Conservation (phyloP, 2,888 invertebrate genomes). For the Agrotis ipsilon region DNA sequence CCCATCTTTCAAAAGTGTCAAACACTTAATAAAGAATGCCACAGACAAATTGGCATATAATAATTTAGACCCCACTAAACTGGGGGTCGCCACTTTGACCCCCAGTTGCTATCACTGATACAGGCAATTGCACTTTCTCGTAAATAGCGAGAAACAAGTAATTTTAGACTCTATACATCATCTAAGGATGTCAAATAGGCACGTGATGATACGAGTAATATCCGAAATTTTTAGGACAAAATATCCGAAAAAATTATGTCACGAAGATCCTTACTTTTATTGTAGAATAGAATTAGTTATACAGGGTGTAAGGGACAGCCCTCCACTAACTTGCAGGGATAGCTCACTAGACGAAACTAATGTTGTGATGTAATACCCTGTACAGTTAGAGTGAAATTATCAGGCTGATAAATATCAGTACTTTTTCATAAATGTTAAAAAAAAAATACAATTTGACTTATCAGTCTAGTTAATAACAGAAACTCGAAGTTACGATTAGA, state of each 20-base stretch:
- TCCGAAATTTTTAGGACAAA: not conserved
- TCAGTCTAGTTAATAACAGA: no score
- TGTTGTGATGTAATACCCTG: no score
- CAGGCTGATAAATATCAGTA: no score
- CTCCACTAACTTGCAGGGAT: no score
- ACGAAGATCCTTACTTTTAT: no score
- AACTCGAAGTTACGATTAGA: no score
- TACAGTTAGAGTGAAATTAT: no score
- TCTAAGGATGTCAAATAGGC: constrained; percentile 39
- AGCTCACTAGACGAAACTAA: no score
- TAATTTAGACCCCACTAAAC: constrained; percentile 22
- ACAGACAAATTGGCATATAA: constrained; percentile 7
- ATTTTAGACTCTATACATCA: constrained; percentile 49
- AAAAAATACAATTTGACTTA: no score
- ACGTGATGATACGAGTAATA: not conserved
- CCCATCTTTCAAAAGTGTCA: constrained; percentile 1
- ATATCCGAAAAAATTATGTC: constrained; percentile 25
- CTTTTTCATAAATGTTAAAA: no score
- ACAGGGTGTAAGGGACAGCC: no score
- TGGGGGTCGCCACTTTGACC: constrained; percentile 44
- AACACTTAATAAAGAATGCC: not conserved
- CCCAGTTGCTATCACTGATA: constrained; percentile 37
- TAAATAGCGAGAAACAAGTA: constrained; percentile 49
- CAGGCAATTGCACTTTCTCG: constrained; percentile 49
- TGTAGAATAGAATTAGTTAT: no score